Base-by-base conservation (phyloP, 2,888 invertebrate genomes). In the Venusia cambrica region DNA sequence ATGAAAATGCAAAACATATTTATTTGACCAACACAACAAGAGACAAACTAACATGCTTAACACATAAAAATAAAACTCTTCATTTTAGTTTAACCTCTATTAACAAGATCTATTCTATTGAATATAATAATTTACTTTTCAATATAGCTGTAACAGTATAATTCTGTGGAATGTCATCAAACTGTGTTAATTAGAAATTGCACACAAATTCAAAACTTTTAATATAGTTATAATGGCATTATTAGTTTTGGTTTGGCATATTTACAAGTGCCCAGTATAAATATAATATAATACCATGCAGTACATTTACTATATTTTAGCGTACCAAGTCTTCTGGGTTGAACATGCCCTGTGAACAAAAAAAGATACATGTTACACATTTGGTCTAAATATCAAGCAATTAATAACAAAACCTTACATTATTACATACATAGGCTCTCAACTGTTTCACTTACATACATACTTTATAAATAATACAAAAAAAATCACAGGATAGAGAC, bases 271-370 rank as follows among this genome's bases (percentile, higher is more conserved):
- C 73, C 73, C 46, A 7, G 4, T 36, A 16, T 18, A 19, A 58
- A 67, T 61, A 73, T n/a, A n/a, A n/a, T n/a, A 64, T 54, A 56
- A 62, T 50, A 65, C 63, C 85, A 85, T 87, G 85, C 85, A 77
- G 63, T 62, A n/a, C n/a, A 27, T 8, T 5, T 30, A 70, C 59
- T 60, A 43, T 58, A 55, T 45, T 52, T 80, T 81, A 75, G 77
- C 80, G 85, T 79, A 92, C 90, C 80, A 95, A 89, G 77, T 96
- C 95, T 33, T 96, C 95, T 11, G 94, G 93, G 74, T 93, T 93
- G 88, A 95, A 96, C 94, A 95, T 95, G 59, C 95, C 94, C 94
- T 94, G 87, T 14, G 90, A 91, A 64, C 55, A 63, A 71, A 71
- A 62, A 60, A 61, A 52, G 19, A 27, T 14, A n/a, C 11, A 3